phyloP scores from a whole-genome alignment of 2,797 vertebrate species.

The Eremophila alpestris region DNA sequence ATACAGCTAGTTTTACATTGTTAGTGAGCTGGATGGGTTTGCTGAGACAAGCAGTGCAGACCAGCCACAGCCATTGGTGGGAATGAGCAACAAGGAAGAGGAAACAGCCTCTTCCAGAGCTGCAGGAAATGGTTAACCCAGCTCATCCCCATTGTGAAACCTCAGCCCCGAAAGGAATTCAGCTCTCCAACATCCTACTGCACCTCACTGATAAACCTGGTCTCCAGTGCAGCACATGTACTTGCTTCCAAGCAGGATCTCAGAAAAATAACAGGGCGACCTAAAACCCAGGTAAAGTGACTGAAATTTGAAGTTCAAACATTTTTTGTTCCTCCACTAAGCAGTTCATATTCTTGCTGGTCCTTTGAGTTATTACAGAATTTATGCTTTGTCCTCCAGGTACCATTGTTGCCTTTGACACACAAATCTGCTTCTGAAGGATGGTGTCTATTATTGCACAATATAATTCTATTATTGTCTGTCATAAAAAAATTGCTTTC shows the following conservation, averaged over 20 bases:
- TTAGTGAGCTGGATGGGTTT: background rate
- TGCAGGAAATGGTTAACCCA: conserved; percentile 34
- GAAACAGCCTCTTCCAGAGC: background rate
- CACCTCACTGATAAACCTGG: background rate
- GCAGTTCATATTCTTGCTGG: background rate
- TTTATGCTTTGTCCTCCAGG: background rate
- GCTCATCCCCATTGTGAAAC: conserved; percentile 27
- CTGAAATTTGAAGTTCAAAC: background rate
- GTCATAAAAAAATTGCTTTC: background rate
- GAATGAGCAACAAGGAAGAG: conserved; percentile 17
- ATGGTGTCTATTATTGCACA: background rate
- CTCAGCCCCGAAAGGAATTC: conserved; percentile 4
- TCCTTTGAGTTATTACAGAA: background rate
- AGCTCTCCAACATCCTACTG: background rate
- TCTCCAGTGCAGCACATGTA: accelerated
- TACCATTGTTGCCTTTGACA: background rate
- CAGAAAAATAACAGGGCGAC: background rate
- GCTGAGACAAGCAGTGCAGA: background rate
- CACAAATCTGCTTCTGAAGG: background rate
- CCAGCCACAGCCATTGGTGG: background rate
- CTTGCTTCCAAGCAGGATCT: background rate
- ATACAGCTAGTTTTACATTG: background rate
- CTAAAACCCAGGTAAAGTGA: background rate
- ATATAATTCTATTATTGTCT: background rate
- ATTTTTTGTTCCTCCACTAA: background rate